A percentile compares a stretch with the other conserved stretches of the same genome.
Evolutionary conservation across 2,113 vertebrate genomes (phyloP).

Genomic region (Barbus barbus): DNA sequence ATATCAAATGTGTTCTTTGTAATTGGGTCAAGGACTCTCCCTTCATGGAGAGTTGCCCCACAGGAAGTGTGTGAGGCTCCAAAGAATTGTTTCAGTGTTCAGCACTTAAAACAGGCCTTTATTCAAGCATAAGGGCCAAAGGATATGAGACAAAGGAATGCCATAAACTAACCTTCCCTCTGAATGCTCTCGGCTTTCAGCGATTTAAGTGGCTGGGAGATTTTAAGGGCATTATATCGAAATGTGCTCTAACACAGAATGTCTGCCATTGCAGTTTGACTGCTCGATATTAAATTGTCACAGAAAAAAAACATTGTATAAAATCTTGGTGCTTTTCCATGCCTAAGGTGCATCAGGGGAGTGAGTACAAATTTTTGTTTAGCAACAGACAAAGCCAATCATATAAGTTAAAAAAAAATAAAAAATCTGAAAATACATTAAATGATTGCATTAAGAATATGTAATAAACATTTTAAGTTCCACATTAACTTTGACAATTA

Average conservation of each 20-base stretch:
- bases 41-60: slow-evolving; percentile 24
- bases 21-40: slow-evolving; percentile 32
- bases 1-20: neutral
- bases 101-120: slow-evolving; percentile 38
- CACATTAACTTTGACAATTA: no score
- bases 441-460: no score
- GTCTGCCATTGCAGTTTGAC: neutral
- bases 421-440: no score
- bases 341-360: neutral
- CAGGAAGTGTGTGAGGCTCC: slow-evolving; percentile 31
- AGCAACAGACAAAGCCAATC: neutral
- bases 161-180: slow-evolving; percentile 12
- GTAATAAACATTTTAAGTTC: no score
- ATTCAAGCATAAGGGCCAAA: slow-evolving; percentile 25
- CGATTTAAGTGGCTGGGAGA: slow-evolving; percentile 21
- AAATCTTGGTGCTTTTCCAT: slow-evolving; percentile 15
- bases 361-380: neutral
- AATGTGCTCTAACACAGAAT: slow-evolving; percentile 21
- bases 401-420: no score
- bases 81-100: slow-evolving; percentile 35
- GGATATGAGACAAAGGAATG: slow-evolving; percentile 8
- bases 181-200: neutral
- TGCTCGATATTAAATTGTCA: neutral
- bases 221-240: slow-evolving; percentile 38
- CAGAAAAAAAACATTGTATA: slow-evolving; percentile 3